phyloP scores from a whole-genome alignment of 2,888 invertebrate genomes.

The Anthrax anthrax region DNA sequence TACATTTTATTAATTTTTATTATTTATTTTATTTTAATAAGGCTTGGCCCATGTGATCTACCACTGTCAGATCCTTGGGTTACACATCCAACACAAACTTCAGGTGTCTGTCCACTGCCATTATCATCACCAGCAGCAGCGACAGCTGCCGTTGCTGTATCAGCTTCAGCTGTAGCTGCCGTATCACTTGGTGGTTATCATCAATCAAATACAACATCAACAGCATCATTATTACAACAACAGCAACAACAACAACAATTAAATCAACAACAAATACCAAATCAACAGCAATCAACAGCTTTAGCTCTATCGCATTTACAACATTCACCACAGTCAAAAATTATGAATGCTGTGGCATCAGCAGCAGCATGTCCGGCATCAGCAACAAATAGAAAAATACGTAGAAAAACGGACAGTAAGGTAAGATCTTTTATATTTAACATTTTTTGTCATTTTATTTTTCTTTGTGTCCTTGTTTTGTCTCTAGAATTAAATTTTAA shows the following conservation, averaged over 20 bases:
- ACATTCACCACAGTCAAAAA: conserved; percentile 26
- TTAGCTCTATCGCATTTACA: conserved; percentile 19
- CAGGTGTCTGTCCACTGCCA: conserved; percentile 36
- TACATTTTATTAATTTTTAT: too few species aligned
- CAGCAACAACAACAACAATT: conserved; percentile 14
- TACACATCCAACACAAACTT: conserved; percentile 17
- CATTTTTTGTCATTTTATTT: not conserved
- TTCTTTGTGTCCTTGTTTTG: too few species aligned
- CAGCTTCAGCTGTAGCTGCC: conserved; percentile 16
- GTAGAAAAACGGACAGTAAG: conserved; percentile 53
- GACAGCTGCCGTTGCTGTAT: conserved; percentile 30
- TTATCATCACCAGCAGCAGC: conserved; percentile 34
- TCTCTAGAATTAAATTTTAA: too few species aligned
- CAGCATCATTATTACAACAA: conserved; percentile 13
- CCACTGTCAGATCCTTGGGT: conserved; percentile 39
- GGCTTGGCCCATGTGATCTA: conserved; percentile 84
- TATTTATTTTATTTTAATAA: conserved; percentile 23
- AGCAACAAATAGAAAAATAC: conserved; percentile 51
- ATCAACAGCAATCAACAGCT: conserved; percentile 21
- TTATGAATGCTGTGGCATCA: conserved; percentile 36
- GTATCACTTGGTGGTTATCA: conserved; percentile 17
- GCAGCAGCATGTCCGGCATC: conserved; percentile 35
- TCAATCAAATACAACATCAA: conserved; percentile 15
- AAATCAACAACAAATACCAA: conserved; percentile 12
- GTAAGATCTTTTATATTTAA: conserved; percentile 20